A percentile compares a stretch with the other conserved stretches of the same genome.
Conservation (phyloP, 37 sponge, comb jelly and placozoan genomes). For the Aphrocallistes beatrix region DNA sequence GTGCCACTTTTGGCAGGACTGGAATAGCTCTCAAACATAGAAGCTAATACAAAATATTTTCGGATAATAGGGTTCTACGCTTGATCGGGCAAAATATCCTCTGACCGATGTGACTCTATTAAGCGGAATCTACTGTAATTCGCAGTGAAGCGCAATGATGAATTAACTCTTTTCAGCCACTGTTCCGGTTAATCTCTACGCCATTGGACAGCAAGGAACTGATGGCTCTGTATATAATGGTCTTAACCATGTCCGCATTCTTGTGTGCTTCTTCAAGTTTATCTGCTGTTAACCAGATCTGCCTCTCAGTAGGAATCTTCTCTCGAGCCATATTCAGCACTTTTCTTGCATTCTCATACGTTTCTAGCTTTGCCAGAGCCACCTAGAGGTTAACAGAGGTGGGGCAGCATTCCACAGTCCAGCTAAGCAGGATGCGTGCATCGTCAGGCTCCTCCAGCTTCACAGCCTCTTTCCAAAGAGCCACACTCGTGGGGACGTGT, state of each 20-base stretch:
- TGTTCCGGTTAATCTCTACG: conserved; percentile 97
- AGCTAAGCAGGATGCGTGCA: conserved; percentile 67
- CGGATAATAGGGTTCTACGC: no score
- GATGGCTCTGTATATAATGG: conserved; percentile 94
- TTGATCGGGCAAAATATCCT: no score
- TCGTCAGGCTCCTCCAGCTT: conserved; percentile 87
- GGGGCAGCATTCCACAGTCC: conserved; percentile 97
- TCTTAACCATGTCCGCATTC: conserved; percentile 80
- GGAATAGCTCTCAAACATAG: no score
- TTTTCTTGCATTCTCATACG: conserved; percentile 90
- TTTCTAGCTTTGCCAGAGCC: conserved; percentile 88
- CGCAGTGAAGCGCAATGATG: no score
- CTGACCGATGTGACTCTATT: no score
- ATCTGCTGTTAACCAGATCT: conserved; percentile 92
- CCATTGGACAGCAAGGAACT: conserved; percentile 66
- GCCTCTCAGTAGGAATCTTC: conserved; percentile 92
- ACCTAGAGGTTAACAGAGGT: conserved; percentile 89
- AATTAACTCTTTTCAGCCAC: conserved; percentile 61
- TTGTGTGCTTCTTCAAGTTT: conserved; percentile 84
- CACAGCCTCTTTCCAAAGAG: conserved; percentile 84
- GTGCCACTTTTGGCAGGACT: no score
- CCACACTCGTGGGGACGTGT: conserved; percentile 80
- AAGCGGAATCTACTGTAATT: no score
- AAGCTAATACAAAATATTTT: no score
- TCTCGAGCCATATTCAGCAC: conserved; percentile 95